Conservation (phyloP, 2,888 invertebrate species). For the Palloptera scutellata region DNA sequence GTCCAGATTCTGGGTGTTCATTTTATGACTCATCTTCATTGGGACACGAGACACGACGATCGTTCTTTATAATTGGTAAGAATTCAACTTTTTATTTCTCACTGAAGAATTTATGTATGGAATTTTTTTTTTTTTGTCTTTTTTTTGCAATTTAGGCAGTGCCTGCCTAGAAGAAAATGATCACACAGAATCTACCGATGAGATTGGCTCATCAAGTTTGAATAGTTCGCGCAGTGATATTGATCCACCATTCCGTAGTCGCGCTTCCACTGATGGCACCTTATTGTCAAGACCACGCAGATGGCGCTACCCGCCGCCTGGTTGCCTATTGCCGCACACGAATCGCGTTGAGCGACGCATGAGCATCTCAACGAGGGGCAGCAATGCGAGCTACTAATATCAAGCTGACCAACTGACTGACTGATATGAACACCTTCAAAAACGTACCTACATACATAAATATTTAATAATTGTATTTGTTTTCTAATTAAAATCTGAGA, state of each 20-base stretch:
- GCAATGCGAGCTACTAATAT: slow-evolving; percentile 59
- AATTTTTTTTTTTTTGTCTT: not conserved
- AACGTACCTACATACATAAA: no score
- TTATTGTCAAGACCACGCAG: slow-evolving; percentile 70
- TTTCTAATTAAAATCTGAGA: no score
- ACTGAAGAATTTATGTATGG: not conserved
- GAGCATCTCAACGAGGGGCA: slow-evolving; percentile 76
- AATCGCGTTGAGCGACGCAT: slow-evolving; percentile 72
- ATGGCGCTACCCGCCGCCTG: slow-evolving; percentile 68
- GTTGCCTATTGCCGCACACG: slow-evolving; percentile 64
- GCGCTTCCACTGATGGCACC: slow-evolving; percentile 79
- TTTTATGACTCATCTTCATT: slow-evolving; percentile 62
- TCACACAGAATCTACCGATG: slow-evolving; percentile 70
- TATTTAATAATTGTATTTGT: no score
- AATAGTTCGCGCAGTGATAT: slow-evolving; percentile 64
- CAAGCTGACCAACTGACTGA: no score
- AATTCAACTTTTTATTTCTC: not conserved
- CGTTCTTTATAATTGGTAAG: slow-evolving; percentile 59
- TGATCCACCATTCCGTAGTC: slow-evolving; percentile 71
- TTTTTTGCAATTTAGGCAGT: slow-evolving; percentile 62
- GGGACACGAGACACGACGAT: slow-evolving; percentile 53
- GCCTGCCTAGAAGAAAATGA: slow-evolving; percentile 71
- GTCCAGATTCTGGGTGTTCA: slow-evolving; percentile 66
- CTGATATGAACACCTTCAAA: no score
- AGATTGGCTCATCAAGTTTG: slow-evolving; percentile 58